Evolutionary conservation across 2,888 invertebrate species (phyloP), one percentile per base, ranked within the genome.

Genomic region (Danaus chrysippus): DNA sequence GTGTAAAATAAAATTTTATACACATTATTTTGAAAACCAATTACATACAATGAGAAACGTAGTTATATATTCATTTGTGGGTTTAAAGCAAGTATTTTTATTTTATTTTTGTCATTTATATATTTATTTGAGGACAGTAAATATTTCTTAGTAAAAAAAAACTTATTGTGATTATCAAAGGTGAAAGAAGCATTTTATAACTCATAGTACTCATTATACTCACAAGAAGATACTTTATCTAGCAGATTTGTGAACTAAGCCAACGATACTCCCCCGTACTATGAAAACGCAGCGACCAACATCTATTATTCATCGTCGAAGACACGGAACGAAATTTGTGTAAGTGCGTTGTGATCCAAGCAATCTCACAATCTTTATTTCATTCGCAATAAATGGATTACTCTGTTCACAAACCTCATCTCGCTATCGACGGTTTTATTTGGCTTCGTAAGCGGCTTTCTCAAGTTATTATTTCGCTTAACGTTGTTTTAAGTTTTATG

Each of bases 291-390:
- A 60, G 58, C 58, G 52, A 52, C 53, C 58, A 72, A 72, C 81
- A 88, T 90, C 81, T 87, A 88, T 88, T 87, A 90, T 90, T 89
- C 87, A 90, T 86, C 77, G 75, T 70, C 76, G 83, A 86, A 88
- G 88, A 88, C 87, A 87, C 80, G 80, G 79, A 86, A 86, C 79
- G 83, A 87, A 87, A 88, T 87, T 88, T 88, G 87, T 88, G 84
- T 87, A 87, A 88, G 87, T 87, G 86, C 81, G 86, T 86, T 87
- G 86, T 86, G 87, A 87, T 87, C 85, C 84, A 82, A 78, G 81
- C 87, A 86, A 87, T 87, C 84, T 85, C 79, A 76, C 78, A 81
- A 86, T 87, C 83, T 86, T 88, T 88, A 87, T 89, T 89, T 87
- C 82, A 85, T 86, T 84, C 80, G 71, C 81, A 78, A 84, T 89